Evolutionary conservation across 2,888 invertebrate genomes (phyloP), one percentile per base, ranked within the genome.

Genomic region (Trichogramma dendrolimi): DNA sequence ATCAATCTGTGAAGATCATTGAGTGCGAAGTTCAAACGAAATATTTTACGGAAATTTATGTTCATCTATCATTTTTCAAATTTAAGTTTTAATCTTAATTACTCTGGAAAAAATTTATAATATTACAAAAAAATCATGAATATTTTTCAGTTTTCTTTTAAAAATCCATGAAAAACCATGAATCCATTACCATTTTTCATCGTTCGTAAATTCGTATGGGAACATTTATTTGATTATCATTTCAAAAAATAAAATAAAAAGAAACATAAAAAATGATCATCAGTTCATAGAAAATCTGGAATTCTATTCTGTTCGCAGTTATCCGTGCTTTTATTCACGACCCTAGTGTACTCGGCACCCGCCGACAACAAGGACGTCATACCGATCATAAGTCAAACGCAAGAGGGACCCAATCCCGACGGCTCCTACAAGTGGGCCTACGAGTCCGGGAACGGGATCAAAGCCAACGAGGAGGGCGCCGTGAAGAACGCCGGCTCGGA

Each of bases 401-500:
- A 70, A 47, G 75, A 76, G 6, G 79, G 77, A 1, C 79, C 78
- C 0, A 75, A 75, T 60, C 75, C 78, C 0, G 77, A 78, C 55
- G 79, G 79, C 38, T 74, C 75, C 6, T 79, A 79, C 67, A 70
- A 65, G 44, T 79, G 71, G 74, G 76, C 75, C 46, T 83, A 80
- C 70, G 80, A 81, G 64, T 77, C 81, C 47, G 80, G 76, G 42
- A 82, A 82, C 68, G 81, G 82, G 5, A 82, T 82, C 66, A 68
- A 73, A 54, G 81, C 76, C 1, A 72, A 81, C 58, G 82, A 81
- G 67, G 69, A 75, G 14, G 82, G 81, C 11, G 77, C 74, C 60
- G 81, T 86, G 49, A 85, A 85, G 71, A 83, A 86, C 72, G 81
- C 81, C 39, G 85, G 85, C 3, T 81, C 82, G 1, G 83, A 84